These are phyloP conservation scores for Diabrotica undecimpunctata DNA, from an alignment of 1,140 invertebrate species.

Conservation along the genomic window DNA sequence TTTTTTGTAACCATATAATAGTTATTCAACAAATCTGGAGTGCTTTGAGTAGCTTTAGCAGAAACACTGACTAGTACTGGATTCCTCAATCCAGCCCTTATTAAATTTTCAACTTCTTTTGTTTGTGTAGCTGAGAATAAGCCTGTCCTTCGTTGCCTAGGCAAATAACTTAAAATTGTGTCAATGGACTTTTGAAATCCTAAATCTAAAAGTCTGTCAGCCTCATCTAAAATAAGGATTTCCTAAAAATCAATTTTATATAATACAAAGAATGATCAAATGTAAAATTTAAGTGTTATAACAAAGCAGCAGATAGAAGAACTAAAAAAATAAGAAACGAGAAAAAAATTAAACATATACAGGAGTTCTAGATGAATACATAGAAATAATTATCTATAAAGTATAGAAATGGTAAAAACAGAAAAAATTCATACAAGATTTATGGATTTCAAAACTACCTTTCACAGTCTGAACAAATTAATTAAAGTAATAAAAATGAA, in stretches of 20 bases:
- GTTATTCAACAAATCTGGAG: constrained; percentile 79
- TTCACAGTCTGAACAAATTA: too few species aligned
- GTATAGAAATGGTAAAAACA: too few species aligned
- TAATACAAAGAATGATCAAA: background rate
- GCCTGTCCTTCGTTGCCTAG: constrained; percentile 90
- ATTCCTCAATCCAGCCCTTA: constrained; percentile 91
- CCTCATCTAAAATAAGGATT: constrained; percentile 94
- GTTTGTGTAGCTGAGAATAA: constrained; percentile 99
- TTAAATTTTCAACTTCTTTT: constrained; percentile 86
- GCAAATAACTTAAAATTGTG: constrained; percentile 86
- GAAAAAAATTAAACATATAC: too few species aligned
- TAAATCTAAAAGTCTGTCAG: constrained; percentile 88
- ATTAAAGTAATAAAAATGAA: too few species aligned
- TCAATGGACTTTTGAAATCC: constrained; percentile 89
- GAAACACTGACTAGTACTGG: constrained; percentile 88
- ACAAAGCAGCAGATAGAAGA: too few species aligned
- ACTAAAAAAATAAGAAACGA: too few species aligned
- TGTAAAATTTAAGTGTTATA: background rate
- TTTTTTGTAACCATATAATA: constrained; percentile 78
- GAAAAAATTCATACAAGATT: too few species aligned
- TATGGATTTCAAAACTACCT: too few species aligned
- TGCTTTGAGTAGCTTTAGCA: constrained; percentile 75
- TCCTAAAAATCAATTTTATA: constrained; percentile 58
- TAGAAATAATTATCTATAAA: too few species aligned
- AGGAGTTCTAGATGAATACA: too few species aligned